Percentiles rank a stretch among this genome's conserved stretches.
Evolutionary conservation across 2,113 vertebrate genomes (phyloP).

Genomic region (Tupaia tana): DNA sequence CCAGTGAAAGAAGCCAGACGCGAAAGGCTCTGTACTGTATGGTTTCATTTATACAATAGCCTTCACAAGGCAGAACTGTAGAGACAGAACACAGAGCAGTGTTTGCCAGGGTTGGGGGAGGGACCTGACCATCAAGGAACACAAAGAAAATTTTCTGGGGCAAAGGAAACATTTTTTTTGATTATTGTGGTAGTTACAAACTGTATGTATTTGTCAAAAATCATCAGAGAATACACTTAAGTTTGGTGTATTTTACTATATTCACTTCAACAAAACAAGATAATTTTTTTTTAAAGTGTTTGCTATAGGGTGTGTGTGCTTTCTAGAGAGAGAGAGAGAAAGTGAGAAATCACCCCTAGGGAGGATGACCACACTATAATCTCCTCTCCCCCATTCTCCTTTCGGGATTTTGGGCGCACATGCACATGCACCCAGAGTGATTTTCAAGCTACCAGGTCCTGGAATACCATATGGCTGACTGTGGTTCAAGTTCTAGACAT

Average conservation of each 20-base stretch:
- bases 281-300: no score
- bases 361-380: no score
- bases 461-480: no score
- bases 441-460: no score
- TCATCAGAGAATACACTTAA: not conserved
- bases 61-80: not conserved
- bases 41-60: not conserved
- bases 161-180: not conserved
- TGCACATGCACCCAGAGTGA: no score
- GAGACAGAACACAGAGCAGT: not conserved
- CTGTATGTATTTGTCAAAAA: not conserved
- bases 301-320: no score
- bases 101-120: not conserved
- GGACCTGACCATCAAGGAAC: fast-evolving
- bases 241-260: not conserved
- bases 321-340: no score
- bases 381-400: no score
- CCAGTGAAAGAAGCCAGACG: not conserved
- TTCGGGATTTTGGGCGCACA: no score
- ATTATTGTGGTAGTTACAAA: not conserved
- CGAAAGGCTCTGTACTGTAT: not conserved
- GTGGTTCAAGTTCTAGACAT: no score
- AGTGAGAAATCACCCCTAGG: no score
- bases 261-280: not conserved
- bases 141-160: fast-evolving